phyloP scores from a whole-genome alignment of 2,797 vertebrate genomes.

The Typhlichthys eigenmanni region DNA sequence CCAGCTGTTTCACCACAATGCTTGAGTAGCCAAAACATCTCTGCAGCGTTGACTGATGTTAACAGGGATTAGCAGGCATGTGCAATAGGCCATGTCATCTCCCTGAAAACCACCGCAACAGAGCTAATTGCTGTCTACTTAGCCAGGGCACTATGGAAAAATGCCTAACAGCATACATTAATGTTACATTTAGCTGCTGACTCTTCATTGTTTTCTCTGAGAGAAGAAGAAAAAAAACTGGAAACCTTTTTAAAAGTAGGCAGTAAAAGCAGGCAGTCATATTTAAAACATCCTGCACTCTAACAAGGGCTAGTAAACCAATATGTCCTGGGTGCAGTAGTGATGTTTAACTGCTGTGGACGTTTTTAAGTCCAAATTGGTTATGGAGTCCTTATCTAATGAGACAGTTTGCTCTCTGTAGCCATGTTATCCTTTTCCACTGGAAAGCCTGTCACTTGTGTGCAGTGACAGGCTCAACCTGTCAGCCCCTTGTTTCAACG shows the following conservation, averaged over 20 bases:
- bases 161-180: slow-evolving; percentile 2
- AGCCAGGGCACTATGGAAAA: neutral
- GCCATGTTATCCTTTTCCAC: neutral
- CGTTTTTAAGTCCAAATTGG: neutral
- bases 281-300: neutral
- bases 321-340: neutral
- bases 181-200: slow-evolving; percentile 5
- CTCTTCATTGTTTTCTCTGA: slow-evolving; percentile 2
- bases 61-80: slow-evolving; percentile 40
- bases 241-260: neutral
- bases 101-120: slow-evolving; percentile 3
- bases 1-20: slow-evolving; percentile 31
- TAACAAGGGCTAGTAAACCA: neutral
- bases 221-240: neutral
- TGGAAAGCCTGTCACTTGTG: too few relatives aligned
- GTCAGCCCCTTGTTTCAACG: slow-evolving; percentile 33
- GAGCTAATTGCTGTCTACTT: slow-evolving; percentile 13
- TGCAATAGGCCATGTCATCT: slow-evolving; percentile 33
- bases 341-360: neutral
- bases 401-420: too few relatives aligned
- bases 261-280: too few relatives aligned
- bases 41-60: slow-evolving; percentile 36
- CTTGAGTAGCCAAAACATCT: slow-evolving; percentile 34
- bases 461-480: slow-evolving; percentile 34
- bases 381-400: slow-evolving; percentile 7